Evolutionary conservation across 2,113 vertebrate species (phyloP), one percentile per base, ranked within the genome.

Genomic region (Dendrocopos noguchii): DNA sequence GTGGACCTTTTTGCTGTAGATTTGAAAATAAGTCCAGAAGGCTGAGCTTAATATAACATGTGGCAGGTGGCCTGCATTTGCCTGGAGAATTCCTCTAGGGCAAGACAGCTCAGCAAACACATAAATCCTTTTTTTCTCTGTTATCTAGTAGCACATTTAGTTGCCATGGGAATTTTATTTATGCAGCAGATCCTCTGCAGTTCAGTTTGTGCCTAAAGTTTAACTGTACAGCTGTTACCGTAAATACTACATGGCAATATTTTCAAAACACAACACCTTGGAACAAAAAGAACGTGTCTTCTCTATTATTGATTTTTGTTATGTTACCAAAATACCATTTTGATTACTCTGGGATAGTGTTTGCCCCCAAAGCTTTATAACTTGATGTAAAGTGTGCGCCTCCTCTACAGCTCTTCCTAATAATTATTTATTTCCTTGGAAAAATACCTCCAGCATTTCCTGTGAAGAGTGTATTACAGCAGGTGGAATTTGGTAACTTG

Each of bases 131-230:
- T 98, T 97, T 97, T 98, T 50, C 97, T 98, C 97, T 98, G 97
- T 98, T 98, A 98, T 98, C 98, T 98, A 97, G 97, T 98, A 97
- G 97, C 97, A 97, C 97, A 98, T 98, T 98, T 98, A 98, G 98
- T 98, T 98, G 98, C 98, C 98, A 98, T 98, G 98, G 98, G 98
- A 98, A 98, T 98, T 98, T 98, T 98, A 98, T 98, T 98, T 98
- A 98, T 98, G 98, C 98, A 98, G 97, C 95, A 97, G 96, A 97
- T 98, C 97, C 97, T 98, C 96, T 94, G 94, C 97, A 98, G 97
- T 98, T 98, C 97, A 97, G 98, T 98, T 98, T 97, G 96, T 97
- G 98, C 97, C 98, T 97, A 97, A 98, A 98, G 98, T 98, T 98
- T 97, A 98, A 97, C 96, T 89, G 82, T 98, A 98, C 97, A 98